Base-by-base conservation (phyloP, 1,140 invertebrate genomes). In the Gryon sp. region DNA sequence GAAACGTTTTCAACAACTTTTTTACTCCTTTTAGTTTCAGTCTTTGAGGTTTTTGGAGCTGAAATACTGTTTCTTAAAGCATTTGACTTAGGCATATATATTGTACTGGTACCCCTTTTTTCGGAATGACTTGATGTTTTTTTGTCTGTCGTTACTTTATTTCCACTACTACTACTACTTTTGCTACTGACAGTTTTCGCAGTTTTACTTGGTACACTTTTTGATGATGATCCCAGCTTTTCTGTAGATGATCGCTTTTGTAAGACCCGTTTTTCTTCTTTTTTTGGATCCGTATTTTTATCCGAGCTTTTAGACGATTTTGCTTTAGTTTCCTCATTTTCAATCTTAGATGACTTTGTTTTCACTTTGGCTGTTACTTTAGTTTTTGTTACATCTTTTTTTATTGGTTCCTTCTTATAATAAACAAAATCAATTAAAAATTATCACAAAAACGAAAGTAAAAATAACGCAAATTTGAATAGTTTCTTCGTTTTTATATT, bases 201-300 rank as follows among this genome's bases (percentile, higher is more conserved):
- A 46, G 9, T 30, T 55, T 63, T 63, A 6, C 22, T 53, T n/a
- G n/a, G n/a, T 2, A 38, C 15, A 18, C 12, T 68, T 20, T 18
- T 46, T 12, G 20, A 8, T 6, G 34, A 40, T 4, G 24, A 41
- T 7, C 2, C 22, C 4, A 9, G 14, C 22, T 48, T 57, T 34
- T 73, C 69, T 4, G 30, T 14, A n/a, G 57, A 62, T 4, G 3
- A 4, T 7, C 7, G 3, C 7, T 24, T 24, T 24, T 24, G 22
- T 24, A 24, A 24, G 7, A 24, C 22, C 7, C 7, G 3, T 24
- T 24, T 24, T 4, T 24, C 22, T 24, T 43, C 55, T 52, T 68
- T 80, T 59, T 45, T 79, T 40, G 20, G 5, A 9, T 65, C 57
- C 0, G 16, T 40, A 48, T 16, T 62, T 53, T 84, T 86, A 18